phyloP scores from a whole-genome alignment of 1,140 invertebrate species.

The Drosophila athabasca region DNA sequence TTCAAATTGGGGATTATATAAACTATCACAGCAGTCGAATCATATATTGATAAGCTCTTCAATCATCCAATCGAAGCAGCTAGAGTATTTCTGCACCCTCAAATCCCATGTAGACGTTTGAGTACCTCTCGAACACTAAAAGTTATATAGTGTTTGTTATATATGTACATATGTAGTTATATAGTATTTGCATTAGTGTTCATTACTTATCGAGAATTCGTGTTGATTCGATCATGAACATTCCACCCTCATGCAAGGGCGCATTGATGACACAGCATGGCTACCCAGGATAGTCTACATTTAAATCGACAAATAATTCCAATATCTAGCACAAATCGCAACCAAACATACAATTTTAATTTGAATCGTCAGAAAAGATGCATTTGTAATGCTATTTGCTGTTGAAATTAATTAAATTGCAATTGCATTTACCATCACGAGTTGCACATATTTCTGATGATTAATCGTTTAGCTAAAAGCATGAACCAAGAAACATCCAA shows the following conservation, averaged over 20 bases:
- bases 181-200: no score
- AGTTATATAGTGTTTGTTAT: no score
- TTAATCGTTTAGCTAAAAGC: slow-evolving; percentile 54
- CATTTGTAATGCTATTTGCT: slow-evolving; percentile 27
- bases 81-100: no score
- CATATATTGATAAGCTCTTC: no score
- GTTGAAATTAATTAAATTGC: slow-evolving; percentile 67
- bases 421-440: slow-evolving; percentile 59
- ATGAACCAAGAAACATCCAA: not conserved
- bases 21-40: no score
- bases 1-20: no score
- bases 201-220: no score
- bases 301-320: slow-evolving; percentile 29
- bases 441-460: slow-evolving; percentile 67
- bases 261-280: not conserved
- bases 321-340: slow-evolving; percentile 18
- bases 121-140: no score
- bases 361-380: slow-evolving; percentile 38
- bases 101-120: no score
- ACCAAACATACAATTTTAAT: slow-evolving; percentile 34
- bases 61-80: no score
- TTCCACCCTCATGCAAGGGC: not conserved
- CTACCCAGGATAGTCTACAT: slow-evolving; percentile 1
- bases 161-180: no score
- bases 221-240: not conserved